These are phyloP conservation scores for Dipus sagitta DNA, from an alignment of 2,797 vertebrate genomes.

Conservation along the genomic window DNA sequence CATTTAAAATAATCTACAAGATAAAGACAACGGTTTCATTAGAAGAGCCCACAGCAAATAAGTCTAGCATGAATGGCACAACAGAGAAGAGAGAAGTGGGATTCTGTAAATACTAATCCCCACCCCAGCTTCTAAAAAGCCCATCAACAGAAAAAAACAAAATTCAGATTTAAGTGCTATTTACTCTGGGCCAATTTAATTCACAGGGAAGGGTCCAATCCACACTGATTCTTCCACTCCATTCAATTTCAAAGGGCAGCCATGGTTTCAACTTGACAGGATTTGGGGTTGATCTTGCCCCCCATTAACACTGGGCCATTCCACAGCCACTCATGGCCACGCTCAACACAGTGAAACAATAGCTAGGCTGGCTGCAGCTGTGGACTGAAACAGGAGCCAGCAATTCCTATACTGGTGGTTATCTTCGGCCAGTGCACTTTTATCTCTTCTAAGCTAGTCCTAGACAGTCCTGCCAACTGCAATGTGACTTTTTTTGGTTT, in stretches of 20 bases:
- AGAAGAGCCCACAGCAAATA: constrained; percentile 15
- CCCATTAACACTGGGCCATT: not conserved
- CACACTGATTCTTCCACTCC: not conserved
- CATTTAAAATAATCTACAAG: not conserved
- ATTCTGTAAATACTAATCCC: not conserved
- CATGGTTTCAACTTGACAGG: not conserved
- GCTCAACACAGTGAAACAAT: not conserved
- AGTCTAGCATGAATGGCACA: not conserved
- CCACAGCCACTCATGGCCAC: not conserved
- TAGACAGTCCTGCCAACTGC: not conserved
- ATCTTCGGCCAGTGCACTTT: not conserved
- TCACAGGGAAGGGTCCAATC: not conserved
- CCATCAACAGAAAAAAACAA: constrained; percentile 27
- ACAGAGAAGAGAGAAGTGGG: not conserved
- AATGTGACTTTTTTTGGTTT: too few relatives aligned
- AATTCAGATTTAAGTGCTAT: not conserved
- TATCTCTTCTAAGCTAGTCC: not conserved
- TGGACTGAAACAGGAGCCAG: not conserved
- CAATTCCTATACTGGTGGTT: not conserved
- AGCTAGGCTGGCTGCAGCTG: not conserved
- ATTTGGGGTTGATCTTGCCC: constrained; percentile 17
- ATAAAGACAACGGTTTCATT: constrained; percentile 24
- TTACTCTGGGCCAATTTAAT: constrained; percentile 16
- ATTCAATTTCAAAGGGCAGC: constrained; percentile 39
- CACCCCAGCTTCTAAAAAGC: not conserved